Percentiles rank a stretch among this genome's conserved stretches.
phyloP scores from a whole-genome alignment of 2,888 invertebrate genomes.

The Hoplodrina blanda region DNA sequence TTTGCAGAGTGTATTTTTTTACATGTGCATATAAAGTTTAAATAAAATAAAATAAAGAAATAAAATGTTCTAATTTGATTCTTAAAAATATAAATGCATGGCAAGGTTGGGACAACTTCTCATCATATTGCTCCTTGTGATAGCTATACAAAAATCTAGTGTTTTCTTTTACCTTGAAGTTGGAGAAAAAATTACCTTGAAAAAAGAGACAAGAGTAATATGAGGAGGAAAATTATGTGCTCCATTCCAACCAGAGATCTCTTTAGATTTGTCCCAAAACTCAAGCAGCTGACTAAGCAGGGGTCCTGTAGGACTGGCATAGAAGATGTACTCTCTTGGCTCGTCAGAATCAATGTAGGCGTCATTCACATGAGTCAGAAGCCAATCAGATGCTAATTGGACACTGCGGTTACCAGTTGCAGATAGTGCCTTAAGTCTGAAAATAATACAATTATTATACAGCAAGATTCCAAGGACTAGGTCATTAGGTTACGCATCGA shows the following conservation, averaged over 20 bases:
- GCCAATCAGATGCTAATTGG: constrained; percentile 97
- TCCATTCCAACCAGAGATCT: constrained; percentile 95
- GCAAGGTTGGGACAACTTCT: not conserved
- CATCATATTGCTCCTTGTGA: not conserved
- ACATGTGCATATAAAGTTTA: too few species aligned
- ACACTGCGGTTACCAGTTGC: constrained; percentile 97
- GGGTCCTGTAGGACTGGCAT: constrained; percentile 95
- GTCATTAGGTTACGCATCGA: not conserved
- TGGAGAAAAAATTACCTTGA: constrained; percentile 91
- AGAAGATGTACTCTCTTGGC: constrained; percentile 96
- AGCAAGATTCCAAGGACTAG: not conserved
- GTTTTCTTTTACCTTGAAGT: not conserved
- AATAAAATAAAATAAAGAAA: too few species aligned
- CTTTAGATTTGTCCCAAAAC: constrained; percentile 95
- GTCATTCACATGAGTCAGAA: constrained; percentile 97
- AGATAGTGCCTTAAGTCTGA: constrained; percentile 96
- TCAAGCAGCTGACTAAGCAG: constrained; percentile 93
- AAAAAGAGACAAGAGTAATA: constrained; percentile 97
- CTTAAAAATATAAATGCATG: not conserved
- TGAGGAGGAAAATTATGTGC: constrained; percentile 97
- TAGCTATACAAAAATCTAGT: not conserved
- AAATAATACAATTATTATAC: constrained; percentile 20
- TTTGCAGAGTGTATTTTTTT: too few species aligned
- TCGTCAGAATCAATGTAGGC: constrained; percentile 94
- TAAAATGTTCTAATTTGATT: not conserved